phyloP scores from a whole-genome alignment of 2,888 invertebrate genomes.

The Plebejus melissa region DNA sequence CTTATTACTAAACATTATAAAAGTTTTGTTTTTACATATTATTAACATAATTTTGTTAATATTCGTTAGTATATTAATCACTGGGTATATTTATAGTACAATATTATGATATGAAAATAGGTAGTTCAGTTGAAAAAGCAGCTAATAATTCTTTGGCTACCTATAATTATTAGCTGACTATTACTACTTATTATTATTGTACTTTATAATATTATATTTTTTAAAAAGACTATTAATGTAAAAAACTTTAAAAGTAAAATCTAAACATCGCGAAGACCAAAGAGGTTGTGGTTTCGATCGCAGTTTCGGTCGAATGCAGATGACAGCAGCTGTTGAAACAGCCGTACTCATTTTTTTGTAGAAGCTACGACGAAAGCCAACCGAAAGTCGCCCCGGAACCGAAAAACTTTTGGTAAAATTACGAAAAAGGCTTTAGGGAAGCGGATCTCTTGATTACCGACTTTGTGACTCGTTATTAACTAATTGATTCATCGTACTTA shows the following conservation, averaged over 20 bases:
- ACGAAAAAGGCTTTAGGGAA: not conserved
- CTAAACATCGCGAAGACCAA: not conserved
- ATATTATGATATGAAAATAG: too few relatives aligned
- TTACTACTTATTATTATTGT: too few relatives aligned
- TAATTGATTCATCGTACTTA: not conserved
- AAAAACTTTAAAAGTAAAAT: not conserved
- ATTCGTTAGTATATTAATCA: too few relatives aligned
- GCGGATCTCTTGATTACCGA: too few relatives aligned
- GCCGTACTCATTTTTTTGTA: slow-evolving; percentile 7
- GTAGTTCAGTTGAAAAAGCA: too few relatives aligned
- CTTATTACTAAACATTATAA: not conserved
- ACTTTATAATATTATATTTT: not conserved
- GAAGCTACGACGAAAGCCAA: slow-evolving; percentile 10
- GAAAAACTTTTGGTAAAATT: not conserved
- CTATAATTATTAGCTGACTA: too few relatives aligned
- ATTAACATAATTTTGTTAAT: too few relatives aligned
- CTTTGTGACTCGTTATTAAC: not conserved
- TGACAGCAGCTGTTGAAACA: not conserved
- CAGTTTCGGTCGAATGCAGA: not conserved
- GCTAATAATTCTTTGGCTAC: too few relatives aligned
- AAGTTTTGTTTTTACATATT: too few relatives aligned
- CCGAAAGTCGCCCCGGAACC: not conserved
- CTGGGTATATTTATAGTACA: too few relatives aligned
- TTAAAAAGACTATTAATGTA: not conserved
- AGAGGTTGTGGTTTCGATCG: slow-evolving; percentile 5